These are phyloP conservation scores for Scaeva pyrastri DNA, from an alignment of 2,888 invertebrate genomes.

Conservation along the genomic window DNA sequence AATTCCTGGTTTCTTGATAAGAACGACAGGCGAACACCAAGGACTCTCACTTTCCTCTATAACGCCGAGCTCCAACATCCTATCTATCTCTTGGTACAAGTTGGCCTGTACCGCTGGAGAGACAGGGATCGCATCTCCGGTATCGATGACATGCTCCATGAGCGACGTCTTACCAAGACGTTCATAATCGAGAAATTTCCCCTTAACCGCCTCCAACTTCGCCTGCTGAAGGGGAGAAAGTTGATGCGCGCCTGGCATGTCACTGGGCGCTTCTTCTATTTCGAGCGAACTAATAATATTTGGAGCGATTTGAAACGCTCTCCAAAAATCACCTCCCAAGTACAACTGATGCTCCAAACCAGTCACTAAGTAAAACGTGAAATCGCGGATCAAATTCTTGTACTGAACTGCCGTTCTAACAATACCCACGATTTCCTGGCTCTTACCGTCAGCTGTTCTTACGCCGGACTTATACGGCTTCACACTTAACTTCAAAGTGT, in stretches of 20 bases:
- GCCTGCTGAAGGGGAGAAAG: background rate
- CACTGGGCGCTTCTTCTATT: background rate
- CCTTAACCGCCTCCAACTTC: background rate
- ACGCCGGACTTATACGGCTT: background rate
- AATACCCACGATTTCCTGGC: background rate
- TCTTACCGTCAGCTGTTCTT: background rate
- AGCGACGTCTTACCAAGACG: background rate
- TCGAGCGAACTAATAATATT: background rate
- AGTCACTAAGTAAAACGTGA: background rate
- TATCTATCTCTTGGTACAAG: background rate
- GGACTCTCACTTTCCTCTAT: too few relatives aligned
- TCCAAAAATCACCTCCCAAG: background rate
- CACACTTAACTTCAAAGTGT: background rate
- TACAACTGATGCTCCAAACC: background rate
- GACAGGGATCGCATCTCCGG: background rate
- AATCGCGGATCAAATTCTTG: background rate
- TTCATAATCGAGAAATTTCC: background rate
- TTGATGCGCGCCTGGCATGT: background rate
- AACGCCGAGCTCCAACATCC: background rate
- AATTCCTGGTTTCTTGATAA: background rate
- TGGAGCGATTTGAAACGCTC: background rate
- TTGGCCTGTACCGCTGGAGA: background rate
- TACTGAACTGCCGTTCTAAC: background rate
- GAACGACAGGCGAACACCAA: background rate
- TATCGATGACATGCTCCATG: slow-evolving; percentile 7